Conservation (phyloP, 2,888 invertebrate genomes). For the Drosophila hamatofila region DNA sequence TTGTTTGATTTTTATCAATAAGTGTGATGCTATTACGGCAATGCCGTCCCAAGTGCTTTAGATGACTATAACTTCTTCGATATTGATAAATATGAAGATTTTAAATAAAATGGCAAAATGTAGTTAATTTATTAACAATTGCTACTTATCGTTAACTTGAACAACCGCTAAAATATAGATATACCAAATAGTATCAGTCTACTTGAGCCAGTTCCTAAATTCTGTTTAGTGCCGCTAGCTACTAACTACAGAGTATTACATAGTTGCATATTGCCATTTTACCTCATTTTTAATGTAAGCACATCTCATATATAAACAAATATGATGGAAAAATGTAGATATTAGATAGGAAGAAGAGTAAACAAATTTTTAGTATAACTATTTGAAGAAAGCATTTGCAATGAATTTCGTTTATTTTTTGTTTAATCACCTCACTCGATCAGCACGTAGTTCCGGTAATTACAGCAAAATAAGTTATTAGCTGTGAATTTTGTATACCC, state of each 20-base stretch:
- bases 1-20: neutral
- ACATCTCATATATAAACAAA: neutral
- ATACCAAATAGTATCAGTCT: neutral
- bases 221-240: neutral
- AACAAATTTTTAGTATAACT: neutral
- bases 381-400: neutral
- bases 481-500: neutral
- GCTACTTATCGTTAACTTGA: neutral
- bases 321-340: neutral
- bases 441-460: constrained; percentile 8
- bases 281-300: neutral
- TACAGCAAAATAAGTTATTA: neutral
- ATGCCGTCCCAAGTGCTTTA: too few species aligned
- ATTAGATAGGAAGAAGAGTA: neutral
- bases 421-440: neutral
- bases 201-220: too few species aligned
- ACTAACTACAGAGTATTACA: neutral
- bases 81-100: neutral
- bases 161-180: neutral
- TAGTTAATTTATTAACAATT: neutral
- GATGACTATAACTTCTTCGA: too few species aligned
- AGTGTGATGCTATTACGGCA: neutral
- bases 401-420: neutral
- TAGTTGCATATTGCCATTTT: neutral
- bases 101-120: neutral